These are phyloP conservation scores for Zele albiditarsus DNA, from an alignment of 2,888 invertebrate species.

Conservation along the genomic window DNA sequence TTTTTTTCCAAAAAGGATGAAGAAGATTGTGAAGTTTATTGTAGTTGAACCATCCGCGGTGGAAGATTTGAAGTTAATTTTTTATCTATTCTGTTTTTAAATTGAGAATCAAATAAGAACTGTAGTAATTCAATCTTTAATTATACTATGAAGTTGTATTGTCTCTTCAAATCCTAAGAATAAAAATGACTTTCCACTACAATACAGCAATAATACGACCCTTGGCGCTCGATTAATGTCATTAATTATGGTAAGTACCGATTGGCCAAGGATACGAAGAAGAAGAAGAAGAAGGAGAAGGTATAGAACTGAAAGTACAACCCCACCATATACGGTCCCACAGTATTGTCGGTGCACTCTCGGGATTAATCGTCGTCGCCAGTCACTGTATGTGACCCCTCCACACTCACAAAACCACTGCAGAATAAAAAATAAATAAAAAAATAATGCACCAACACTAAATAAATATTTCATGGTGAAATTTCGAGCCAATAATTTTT, in stretches of 20 bases:
- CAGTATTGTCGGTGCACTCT: conserved; percentile 41
- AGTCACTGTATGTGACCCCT: too few relatives aligned
- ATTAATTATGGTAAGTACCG: conserved; percentile 51
- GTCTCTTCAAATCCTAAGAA: too few relatives aligned
- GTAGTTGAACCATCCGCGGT: too few relatives aligned
- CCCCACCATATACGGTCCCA: conserved; percentile 17
- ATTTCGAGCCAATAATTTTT: neutral
- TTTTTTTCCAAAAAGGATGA: too few relatives aligned
- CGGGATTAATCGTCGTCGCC: conserved; percentile 46
- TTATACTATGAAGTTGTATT: too few relatives aligned
- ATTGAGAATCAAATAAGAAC: too few relatives aligned
- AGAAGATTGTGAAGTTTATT: too few relatives aligned
- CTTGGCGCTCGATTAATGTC: conserved; percentile 49
- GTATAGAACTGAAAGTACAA: conserved; percentile 32
- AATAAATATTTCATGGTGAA: neutral
- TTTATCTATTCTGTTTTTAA: too few relatives aligned
- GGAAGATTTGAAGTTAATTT: too few relatives aligned
- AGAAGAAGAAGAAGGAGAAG: conserved; percentile 43
- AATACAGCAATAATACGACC: conserved; percentile 17
- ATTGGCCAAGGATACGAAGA: conserved; percentile 46
- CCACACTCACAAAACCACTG: neutral
- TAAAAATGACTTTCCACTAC: too few relatives aligned
- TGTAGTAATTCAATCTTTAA: too few relatives aligned
- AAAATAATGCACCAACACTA: neutral
- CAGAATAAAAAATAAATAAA: neutral